Percentiles rank a stretch among this genome's conserved stretches.
These are phyloP conservation scores for Parazoanthus atlanticus DNA, from an alignment of 92 coral and sea anemone species.

Conservation along the genomic window DNA sequence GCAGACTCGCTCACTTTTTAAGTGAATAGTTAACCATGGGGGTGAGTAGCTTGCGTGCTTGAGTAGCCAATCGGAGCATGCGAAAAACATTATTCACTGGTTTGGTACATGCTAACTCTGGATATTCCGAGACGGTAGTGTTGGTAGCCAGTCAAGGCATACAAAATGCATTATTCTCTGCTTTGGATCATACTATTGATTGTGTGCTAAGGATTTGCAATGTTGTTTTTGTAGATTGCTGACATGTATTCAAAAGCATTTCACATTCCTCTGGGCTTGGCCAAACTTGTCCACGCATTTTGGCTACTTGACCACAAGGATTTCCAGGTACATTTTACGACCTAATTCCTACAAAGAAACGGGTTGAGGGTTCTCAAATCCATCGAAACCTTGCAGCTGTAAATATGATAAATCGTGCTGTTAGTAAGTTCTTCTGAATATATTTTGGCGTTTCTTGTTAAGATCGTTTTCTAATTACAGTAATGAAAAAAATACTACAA, in stretches of 20 bases:
- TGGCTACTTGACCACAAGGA: constrained; percentile 95
- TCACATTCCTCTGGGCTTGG: constrained; percentile 71
- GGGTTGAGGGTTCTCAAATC: neutral
- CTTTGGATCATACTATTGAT: neutral
- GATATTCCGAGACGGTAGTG: too few relatives aligned
- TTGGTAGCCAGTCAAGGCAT: neutral
- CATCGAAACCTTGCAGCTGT: neutral
- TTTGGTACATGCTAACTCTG: too few relatives aligned
- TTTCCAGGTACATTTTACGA: constrained; percentile 71
- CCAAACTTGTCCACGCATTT: constrained; percentile 78
- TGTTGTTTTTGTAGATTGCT: constrained; percentile 65
- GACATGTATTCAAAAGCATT: constrained; percentile 79
- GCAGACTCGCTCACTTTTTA: too few relatives aligned
- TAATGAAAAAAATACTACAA: too few relatives aligned
- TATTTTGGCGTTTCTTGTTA: neutral
- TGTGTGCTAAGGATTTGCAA: neutral
- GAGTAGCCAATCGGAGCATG: too few relatives aligned
- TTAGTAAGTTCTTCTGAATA: neutral
- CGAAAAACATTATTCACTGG: too few relatives aligned
- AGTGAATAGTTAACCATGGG: too few relatives aligned
- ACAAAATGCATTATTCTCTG: neutral
- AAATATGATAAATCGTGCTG: neutral
- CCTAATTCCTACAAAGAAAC: neutral
- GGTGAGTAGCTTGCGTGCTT: too few relatives aligned
- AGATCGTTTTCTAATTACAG: too few relatives aligned